Base-by-base conservation (phyloP, 2,888 invertebrate species). In the Coecobrya sp. region DNA sequence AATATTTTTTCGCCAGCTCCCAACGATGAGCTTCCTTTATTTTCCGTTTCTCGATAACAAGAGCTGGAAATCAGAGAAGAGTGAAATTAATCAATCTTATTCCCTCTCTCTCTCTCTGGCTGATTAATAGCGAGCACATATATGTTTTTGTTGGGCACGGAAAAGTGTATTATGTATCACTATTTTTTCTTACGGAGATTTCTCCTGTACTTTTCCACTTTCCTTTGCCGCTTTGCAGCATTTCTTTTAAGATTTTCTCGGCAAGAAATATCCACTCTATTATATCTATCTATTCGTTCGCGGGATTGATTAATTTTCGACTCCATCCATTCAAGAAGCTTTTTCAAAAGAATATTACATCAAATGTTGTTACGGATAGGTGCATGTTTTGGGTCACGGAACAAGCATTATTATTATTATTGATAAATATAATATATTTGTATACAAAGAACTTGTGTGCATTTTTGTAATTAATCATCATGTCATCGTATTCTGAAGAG, bases 261-360 rank as follows among this genome's bases (percentile, higher is more conserved):
- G 10, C 52, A 65, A 19, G 81, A 55, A 22, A 52, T 52, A 27
- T 91, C 76, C 8, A 92, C 19, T 4, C 65, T 30, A 8, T 52
- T 68, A 7, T 88, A 68, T 19, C 52, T 85, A 16, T 79, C 82
- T 30, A 90, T 36, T 11, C 89, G 25, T 0, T 73, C 84, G 16
- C 52, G 36, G 30, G 92, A 89, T 27, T 84, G 92, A 45, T 92
- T 82, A 36, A 86, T 92, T 65, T 93, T 94, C 45, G 89, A 84
- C 22, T 93, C 92, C 76, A 94, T 62, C 94, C 94, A 93, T 79
- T 94, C 93, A 25, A 93, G 27, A 27, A 84, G 73, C 89, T 89
- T 59, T 70, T 49, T 25, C 25, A 85, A 65, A 49, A 45, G 25
- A 2, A 55, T 55, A 30, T 55, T 30, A 5, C 11, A 45, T 19